Conservation (phyloP, 2,113 vertebrate genomes). For the Mionectes macconnelli region DNA sequence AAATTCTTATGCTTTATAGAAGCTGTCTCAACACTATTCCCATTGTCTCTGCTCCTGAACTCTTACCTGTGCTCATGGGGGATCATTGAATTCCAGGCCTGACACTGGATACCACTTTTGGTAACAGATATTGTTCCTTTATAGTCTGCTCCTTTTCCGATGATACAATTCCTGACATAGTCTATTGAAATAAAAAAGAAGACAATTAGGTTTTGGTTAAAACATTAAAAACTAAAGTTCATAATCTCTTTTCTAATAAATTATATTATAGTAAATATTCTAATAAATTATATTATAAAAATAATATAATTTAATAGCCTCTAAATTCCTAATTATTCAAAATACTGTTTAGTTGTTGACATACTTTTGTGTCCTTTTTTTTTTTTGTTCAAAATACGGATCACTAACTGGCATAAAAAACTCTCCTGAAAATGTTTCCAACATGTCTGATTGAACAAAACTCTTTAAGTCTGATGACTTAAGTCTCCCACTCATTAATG, state of each 20-base stretch:
- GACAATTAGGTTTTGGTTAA: neutral
- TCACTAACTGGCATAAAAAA: neutral
- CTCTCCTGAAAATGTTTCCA: neutral
- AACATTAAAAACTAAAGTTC: neutral
- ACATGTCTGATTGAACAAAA: neutral
- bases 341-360: neutral
- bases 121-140: conserved; percentile 89
- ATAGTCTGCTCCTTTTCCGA: conserved; percentile 90
- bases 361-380: neutral
- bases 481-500: neutral
- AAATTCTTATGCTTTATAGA: conserved; percentile 3
- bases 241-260: neutral
- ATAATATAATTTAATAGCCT: neutral
- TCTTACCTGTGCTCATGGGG: conserved; percentile 98
- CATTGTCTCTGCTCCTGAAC: conserved; percentile 47
- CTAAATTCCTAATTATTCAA: neutral
- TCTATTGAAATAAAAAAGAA: conserved; percentile 69
- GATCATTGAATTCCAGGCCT: conserved; percentile 92
- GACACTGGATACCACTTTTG: conserved; percentile 87
- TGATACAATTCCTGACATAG: conserved; percentile 91
- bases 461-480: neutral
- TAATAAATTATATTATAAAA: neutral
- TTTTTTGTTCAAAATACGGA: neutral
- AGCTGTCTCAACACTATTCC: neutral
- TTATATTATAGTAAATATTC: too few species aligned